Evolutionary conservation across 2,113 vertebrate species (phyloP), one percentile per base, ranked within the genome.

Genomic region (Anolis carolinensis): DNA sequence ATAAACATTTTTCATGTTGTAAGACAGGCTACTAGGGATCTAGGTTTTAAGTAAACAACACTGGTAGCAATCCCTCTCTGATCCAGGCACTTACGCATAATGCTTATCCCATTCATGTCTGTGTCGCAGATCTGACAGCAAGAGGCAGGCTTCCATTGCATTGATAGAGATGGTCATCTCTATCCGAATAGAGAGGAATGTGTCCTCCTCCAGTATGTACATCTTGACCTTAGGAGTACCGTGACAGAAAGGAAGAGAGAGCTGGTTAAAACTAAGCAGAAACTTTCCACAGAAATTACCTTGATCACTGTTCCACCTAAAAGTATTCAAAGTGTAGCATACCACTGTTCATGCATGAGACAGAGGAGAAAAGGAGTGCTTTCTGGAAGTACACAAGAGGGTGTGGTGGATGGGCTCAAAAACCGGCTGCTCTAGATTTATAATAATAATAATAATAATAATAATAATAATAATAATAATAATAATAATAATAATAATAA

Each of bases 161-260:
- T 97, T 34, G 50, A 98, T 93, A 0, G 89, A 79, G 67, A 98
- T 97, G 0, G 91, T 89, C 77, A 97, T 98, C 95, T 99, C 98
- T 73, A 98, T 96, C 85, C 97, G 97, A 93, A 99, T 98, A 81
- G 97, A 98, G 78, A 99, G 95, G 93, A 97, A 97, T 76, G 96
- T 97, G 95, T 98, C 97, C 82, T 99, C 98, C 94, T 99, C 98
- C 91, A 98, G 95, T 0, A 95, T 98, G 94, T 97, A 99, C 85
- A 99, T 94, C 88, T 92, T 94, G 87, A 99, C 97, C 98, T 99
- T 0, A 81, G 25, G 79, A 75, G 5, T 87, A 78, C 34, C 62
- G 77, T 25, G 67, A 74, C 62, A 62, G 25, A 68, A 44, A 74
- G 0, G 25, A 59, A 18, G 55, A 59, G 13, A 59, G 55, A 59